Evolutionary conservation across 2,797 vertebrate genomes (phyloP).

Genomic region (Lates japonicus): DNA sequence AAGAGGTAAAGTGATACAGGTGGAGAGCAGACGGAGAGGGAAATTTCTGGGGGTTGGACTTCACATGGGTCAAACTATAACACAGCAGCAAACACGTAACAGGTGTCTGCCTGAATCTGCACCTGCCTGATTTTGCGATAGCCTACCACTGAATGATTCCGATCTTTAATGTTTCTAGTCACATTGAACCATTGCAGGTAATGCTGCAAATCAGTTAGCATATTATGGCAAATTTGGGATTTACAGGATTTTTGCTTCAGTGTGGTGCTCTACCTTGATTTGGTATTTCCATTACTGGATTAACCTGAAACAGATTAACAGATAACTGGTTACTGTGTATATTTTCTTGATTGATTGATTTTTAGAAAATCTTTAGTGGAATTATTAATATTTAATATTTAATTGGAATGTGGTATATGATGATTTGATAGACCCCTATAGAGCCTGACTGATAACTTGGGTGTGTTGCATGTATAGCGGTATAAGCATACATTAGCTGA

Average conservation of each 20-base stretch:
- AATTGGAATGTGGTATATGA: too few species aligned
- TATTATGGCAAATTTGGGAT: not conserved
- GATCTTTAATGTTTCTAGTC: not conserved
- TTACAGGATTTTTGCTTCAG: not conserved
- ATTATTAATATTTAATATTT: too few species aligned
- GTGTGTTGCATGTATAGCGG: too few species aligned
- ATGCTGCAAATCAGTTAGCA: not conserved
- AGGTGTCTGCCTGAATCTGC: slow-evolving; percentile 41
- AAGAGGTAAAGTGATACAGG: slow-evolving; percentile 74
- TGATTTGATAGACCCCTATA: too few species aligned
- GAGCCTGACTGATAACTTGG: too few species aligned
- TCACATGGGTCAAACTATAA: slow-evolving; percentile 38
- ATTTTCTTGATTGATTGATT: not conserved
- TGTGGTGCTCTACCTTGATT: not conserved
- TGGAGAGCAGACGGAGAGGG: slow-evolving; percentile 53
- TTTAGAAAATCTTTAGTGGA: too few species aligned
- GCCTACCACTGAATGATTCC: not conserved
- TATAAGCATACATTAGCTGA: too few species aligned
- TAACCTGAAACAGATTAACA: not conserved
- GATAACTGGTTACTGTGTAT: too few species aligned
- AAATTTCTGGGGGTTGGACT: slow-evolving; percentile 54
- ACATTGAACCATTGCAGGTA: not conserved
- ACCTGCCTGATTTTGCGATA: not conserved
- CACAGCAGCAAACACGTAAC: slow-evolving; percentile 43
- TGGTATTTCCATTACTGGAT: not conserved